Conservation (phyloP, 2,888 invertebrate species). For the Coenonympha glycerion region DNA sequence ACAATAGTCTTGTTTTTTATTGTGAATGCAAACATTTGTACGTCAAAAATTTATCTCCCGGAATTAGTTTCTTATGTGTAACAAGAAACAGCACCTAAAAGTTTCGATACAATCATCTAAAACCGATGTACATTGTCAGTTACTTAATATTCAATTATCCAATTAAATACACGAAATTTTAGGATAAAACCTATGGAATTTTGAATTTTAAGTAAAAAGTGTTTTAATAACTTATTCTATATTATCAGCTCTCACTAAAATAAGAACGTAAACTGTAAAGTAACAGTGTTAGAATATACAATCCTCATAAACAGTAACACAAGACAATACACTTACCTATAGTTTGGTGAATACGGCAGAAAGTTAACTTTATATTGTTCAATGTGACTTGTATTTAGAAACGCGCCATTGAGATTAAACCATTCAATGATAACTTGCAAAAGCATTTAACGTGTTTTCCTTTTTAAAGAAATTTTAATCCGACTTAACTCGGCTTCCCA, state of each 20-base stretch:
- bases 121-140: constrained; percentile 1
- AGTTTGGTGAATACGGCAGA: constrained; percentile 72
- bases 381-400: constrained; percentile 29
- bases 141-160: constrained; percentile 15
- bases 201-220: constrained; percentile 16
- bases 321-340: constrained; percentile 73
- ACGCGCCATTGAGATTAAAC: not conserved
- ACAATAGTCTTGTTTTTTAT: not conserved
- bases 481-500: no score
- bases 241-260: constrained; percentile 20
- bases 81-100: constrained; percentile 2
- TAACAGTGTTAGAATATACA: constrained; percentile 47
- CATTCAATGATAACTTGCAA: no score
- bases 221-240: constrained; percentile 20
- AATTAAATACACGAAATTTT: constrained; percentile 11
- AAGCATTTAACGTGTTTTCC: no score
- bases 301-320: constrained; percentile 68
- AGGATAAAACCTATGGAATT: constrained; percentile 12
- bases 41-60: not conserved
- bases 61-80: not conserved
- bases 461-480: no score
- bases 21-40: not conserved
- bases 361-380: constrained; percentile 61
- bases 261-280: constrained; percentile 27
- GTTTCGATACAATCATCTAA: constrained; percentile 14